These are phyloP conservation scores for Melanocharis versteri DNA, from an alignment of 2,113 vertebrate species.

Conservation along the genomic window DNA sequence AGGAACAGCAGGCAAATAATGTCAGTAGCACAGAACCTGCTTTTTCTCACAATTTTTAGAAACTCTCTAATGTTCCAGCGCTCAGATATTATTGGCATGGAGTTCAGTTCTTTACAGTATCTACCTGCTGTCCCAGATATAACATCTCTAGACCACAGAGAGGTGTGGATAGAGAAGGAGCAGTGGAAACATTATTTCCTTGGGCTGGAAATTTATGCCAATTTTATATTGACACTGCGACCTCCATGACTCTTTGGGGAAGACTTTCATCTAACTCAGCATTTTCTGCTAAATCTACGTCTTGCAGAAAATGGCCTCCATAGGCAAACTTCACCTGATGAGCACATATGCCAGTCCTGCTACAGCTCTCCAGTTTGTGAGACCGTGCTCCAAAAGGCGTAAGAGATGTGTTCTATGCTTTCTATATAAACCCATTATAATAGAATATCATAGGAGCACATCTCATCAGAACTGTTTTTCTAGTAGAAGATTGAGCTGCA, in stretches of 20 bases:
- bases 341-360: neutral
- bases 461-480: neutral
- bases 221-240: neutral
- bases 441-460: neutral
- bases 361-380: neutral
- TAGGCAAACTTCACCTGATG: neutral
- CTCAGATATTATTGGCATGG: neutral
- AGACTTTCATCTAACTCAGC: neutral
- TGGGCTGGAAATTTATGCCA: neutral
- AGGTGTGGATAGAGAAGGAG: neutral
- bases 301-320: neutral
- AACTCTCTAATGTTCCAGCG: neutral
- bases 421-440: neutral
- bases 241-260: neutral
- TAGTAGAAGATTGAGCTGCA: neutral
- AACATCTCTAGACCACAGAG: neutral
- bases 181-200: neutral
- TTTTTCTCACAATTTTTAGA: neutral
- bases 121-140: neutral
- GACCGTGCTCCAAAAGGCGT: rapidly evolving
- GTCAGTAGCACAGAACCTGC: neutral
- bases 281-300: neutral
- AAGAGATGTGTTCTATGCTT: neutral
- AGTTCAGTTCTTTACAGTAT: neutral
- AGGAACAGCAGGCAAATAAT: neutral